Evolutionary conservation across 1,140 invertebrate genomes (phyloP).

Genomic region (Colletes gigas): DNA sequence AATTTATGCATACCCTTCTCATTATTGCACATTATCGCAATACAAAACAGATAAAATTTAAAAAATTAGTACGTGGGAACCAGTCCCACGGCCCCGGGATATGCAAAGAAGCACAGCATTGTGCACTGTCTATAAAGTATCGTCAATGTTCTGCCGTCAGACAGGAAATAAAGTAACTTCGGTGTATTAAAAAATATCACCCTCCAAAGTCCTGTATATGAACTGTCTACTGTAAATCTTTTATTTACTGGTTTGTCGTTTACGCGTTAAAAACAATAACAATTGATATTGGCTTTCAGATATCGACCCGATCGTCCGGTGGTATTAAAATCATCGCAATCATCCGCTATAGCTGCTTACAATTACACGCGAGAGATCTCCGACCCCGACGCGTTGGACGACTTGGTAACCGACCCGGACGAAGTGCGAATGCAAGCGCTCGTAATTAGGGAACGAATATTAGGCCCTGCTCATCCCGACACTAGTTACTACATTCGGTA

Average conservation of each 20-base stretch:
- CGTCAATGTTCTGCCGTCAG: no score
- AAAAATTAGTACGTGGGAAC: no score
- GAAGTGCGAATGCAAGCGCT: constrained; percentile 98
- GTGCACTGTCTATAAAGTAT: no score
- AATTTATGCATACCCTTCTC: no score
- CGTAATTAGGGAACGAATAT: constrained; percentile 95
- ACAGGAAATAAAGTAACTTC: no score
- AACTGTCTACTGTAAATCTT: no score
- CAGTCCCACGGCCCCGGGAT: no score
- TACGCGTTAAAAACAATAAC: neutral
- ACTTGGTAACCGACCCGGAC: constrained; percentile 94
- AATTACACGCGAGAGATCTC: constrained; percentile 92
- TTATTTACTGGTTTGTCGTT: neutral
- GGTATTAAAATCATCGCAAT: constrained; percentile 86
- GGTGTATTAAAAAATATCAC: no score
- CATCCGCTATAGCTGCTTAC: constrained; percentile 90
- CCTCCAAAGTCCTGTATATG: no score
- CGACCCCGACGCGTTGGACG: constrained; percentile 89
- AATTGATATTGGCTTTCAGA: constrained; percentile 56
- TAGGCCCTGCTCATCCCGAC: constrained; percentile 96
- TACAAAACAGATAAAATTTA: no score
- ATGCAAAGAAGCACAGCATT: no score
- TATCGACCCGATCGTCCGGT: constrained; percentile 82
- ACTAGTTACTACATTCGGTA: constrained; percentile 97
- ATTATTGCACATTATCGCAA: no score